These are phyloP conservation scores for Dryobates pubescens DNA, from an alignment of 2,797 vertebrate species.

Conservation along the genomic window DNA sequence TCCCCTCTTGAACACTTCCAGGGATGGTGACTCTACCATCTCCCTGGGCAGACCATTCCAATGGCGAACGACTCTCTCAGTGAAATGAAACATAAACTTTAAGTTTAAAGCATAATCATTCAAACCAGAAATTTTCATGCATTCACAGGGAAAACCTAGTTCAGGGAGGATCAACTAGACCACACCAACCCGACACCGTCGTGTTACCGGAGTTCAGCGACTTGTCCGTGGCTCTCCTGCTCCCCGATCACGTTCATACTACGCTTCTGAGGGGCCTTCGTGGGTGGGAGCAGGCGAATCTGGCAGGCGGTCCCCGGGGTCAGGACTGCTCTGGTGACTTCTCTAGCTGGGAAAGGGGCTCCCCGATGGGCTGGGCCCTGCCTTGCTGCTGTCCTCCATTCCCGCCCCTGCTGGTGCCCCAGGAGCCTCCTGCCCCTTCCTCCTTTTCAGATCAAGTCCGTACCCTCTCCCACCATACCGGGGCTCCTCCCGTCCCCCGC, in stretches of 20 bases:
- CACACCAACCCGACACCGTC: fast-evolving
- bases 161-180: fast-evolving
- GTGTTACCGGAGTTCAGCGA: background rate
- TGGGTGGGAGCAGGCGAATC: fast-evolving
- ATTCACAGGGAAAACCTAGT: fast-evolving
- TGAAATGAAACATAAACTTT: fast-evolving
- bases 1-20: too few relatives aligned
- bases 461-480: fast-evolving
- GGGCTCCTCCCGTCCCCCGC: background rate
- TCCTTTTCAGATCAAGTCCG: too few relatives aligned
- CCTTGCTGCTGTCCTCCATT: background rate
- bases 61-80: too few relatives aligned
- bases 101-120: background rate
- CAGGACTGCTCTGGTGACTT: too few relatives aligned
- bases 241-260: background rate
- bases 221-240: fast-evolving
- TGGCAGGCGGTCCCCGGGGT: too few relatives aligned
- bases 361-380: background rate
- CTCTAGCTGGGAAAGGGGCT: background rate
- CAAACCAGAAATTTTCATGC: background rate
- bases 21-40: too few relatives aligned
- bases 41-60: too few relatives aligned
- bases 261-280: fast-evolving
- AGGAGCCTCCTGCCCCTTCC: background rate
- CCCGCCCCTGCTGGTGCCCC: too few relatives aligned